Percentiles rank a stretch among this genome's conserved stretches.
phyloP scores from a whole-genome alignment of 1,140 invertebrate species.

The Macrosteles quadrilineatus region DNA sequence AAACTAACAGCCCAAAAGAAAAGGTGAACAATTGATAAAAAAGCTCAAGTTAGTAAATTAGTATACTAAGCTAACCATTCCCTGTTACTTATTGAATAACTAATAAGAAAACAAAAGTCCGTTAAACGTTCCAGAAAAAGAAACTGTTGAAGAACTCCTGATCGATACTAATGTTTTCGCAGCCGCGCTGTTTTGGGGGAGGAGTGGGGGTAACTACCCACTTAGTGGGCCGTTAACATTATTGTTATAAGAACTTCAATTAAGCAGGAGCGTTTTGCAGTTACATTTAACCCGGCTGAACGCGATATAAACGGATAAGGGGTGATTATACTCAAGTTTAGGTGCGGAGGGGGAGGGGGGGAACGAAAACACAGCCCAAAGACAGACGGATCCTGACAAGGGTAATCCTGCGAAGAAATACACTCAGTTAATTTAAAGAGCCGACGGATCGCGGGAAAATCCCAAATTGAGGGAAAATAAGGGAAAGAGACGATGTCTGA shows the following conservation, averaged over 20 bases:
- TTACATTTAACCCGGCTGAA: conserved; percentile 14
- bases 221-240: not conserved
- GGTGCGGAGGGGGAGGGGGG: conserved; percentile 16
- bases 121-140: no score
- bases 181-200: no score
- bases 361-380: conserved; percentile 21
- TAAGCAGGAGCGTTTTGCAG: conserved; percentile 7
- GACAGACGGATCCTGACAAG: not conserved
- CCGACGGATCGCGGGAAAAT: not conserved
- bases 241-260: conserved; percentile 22
- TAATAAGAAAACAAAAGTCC: no score
- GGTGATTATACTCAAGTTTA: not conserved
- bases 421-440: not conserved
- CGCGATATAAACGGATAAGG: conserved; percentile 9
- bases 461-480: not conserved
- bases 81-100: no score
- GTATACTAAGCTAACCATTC: no score
- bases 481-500: conserved; percentile 8
- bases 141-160: no score
- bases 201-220: not conserved
- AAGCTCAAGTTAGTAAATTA: no score
- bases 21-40: no score
- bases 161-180: no score
- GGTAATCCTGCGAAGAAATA: not conserved
- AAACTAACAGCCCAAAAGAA: no score